Evolutionary conservation across 1,140 invertebrate genomes (phyloP).

Genomic region (Halictus rubicundus): DNA sequence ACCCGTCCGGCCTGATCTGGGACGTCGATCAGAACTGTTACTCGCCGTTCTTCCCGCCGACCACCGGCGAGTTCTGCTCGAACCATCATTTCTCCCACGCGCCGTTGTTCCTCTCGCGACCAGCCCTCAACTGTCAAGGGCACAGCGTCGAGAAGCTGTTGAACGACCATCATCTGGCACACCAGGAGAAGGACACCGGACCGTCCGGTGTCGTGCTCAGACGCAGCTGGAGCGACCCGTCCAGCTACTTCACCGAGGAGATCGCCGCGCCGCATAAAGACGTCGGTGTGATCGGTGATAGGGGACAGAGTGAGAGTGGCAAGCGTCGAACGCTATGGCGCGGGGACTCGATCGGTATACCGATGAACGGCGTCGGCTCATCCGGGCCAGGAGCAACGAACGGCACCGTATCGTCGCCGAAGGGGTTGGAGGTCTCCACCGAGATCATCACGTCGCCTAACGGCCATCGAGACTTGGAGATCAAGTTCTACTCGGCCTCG

Average conservation of each 20-base stretch:
- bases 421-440: conserved; percentile 86
- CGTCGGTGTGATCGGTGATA: conserved; percentile 81
- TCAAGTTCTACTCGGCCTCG: conserved; percentile 86
- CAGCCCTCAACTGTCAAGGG: conserved; percentile 66
- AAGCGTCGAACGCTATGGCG: conserved; percentile 67
- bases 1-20: conserved; percentile 89
- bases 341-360: conserved; percentile 65
- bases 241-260: conserved; percentile 75
- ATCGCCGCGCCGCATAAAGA: conserved; percentile 74
- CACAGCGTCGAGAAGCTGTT: conserved; percentile 78
- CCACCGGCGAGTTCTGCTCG: conserved; percentile 49
- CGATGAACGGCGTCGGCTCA: conserved; percentile 29
- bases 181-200: conserved; percentile 51
- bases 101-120: conserved; percentile 71
- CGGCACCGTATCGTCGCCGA: conserved; percentile 54
- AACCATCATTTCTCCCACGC: conserved; percentile 59
- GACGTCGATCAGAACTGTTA: conserved; percentile 83
- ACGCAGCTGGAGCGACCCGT: conserved; percentile 85
- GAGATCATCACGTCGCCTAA: conserved; percentile 89
- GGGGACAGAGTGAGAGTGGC: conserved; percentile 70
- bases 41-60: conserved; percentile 78
- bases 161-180: conserved; percentile 71
- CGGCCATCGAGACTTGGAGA: conserved; percentile 88
- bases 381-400: not conserved
- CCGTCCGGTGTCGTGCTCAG: conserved; percentile 77